Conservation (phyloP, 2,113 vertebrate genomes). For the Forbesichthys papilliferus region DNA sequence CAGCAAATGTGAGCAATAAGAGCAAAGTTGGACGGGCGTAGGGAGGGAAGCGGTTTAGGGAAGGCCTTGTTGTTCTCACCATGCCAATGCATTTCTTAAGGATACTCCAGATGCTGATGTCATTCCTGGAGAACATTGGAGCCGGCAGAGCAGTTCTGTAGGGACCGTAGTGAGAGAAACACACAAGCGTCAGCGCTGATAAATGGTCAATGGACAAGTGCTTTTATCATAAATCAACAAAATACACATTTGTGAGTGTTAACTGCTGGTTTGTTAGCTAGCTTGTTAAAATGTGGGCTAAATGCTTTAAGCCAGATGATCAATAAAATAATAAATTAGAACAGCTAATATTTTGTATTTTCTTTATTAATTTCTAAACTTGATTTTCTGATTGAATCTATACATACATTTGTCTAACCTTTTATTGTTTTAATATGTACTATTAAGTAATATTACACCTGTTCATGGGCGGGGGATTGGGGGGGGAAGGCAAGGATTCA, state of each 20-base stretch:
- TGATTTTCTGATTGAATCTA: no score
- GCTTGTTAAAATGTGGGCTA: no score
- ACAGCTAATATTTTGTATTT: no score
- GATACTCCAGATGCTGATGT: conserved; percentile 98
- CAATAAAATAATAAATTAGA: no score
- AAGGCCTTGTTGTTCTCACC: conserved; percentile 72
- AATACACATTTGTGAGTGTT: neutral
- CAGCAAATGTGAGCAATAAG: neutral
- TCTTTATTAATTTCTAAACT: no score
- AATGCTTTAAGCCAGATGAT: no score
- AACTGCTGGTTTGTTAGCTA: no score
- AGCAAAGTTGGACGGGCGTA: neutral
- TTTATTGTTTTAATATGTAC: neutral
- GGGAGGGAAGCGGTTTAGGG: conserved; percentile 1
- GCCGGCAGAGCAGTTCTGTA: conserved; percentile 88
- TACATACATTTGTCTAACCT: neutral
- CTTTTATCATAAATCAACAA: neutral
- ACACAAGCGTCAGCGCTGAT: conserved; percentile 1
- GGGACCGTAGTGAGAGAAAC: conserved; percentile 2
- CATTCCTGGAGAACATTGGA: conserved; percentile 97
- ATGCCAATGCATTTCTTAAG: conserved; percentile 98
- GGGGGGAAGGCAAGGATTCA: no score
- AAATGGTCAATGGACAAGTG: neutral
- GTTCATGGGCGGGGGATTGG: no score
- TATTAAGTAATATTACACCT: no score